Percentiles rank a stretch among this genome's conserved stretches.
These are phyloP conservation scores for Melipona bicolor DNA, from an alignment of 2,888 invertebrate genomes.

Conservation along the genomic window DNA sequence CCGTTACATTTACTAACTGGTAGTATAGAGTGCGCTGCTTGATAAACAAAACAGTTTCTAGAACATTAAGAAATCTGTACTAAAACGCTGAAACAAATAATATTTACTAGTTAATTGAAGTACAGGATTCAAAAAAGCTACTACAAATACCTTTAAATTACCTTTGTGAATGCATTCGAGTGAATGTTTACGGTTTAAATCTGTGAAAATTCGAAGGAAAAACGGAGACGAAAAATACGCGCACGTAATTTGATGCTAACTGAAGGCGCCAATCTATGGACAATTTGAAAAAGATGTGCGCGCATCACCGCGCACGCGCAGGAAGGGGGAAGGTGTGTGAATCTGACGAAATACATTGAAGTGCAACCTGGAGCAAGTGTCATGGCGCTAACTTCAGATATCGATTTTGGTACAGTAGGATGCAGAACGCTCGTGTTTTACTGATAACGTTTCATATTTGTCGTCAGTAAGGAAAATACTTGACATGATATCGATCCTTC, in stretches of 20 bases:
- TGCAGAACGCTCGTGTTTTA: constrained; percentile 67
- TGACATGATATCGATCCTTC: constrained; percentile 11
- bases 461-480: constrained; percentile 18
- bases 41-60: neutral
- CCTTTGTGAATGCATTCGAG: neutral
- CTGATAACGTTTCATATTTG: constrained; percentile 42
- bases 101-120: neutral
- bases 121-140: neutral
- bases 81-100: neutral
- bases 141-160: neutral
- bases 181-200: neutral
- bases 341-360: constrained; percentile 9
- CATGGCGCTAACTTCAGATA: constrained; percentile 76
- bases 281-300: constrained; percentile 26
- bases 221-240: neutral
- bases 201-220: neutral
- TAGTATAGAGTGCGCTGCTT: constrained; percentile 35
- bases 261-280: too few species aligned
- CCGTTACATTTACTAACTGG: neutral
- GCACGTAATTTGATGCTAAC: neutral
- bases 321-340: neutral
- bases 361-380: constrained; percentile 39
- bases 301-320: constrained; percentile 27
- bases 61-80: neutral
- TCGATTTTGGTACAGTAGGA: constrained; percentile 76